Evolutionary conservation across 2,888 invertebrate genomes (phyloP).

Genomic region (Halocaridina rubra): DNA sequence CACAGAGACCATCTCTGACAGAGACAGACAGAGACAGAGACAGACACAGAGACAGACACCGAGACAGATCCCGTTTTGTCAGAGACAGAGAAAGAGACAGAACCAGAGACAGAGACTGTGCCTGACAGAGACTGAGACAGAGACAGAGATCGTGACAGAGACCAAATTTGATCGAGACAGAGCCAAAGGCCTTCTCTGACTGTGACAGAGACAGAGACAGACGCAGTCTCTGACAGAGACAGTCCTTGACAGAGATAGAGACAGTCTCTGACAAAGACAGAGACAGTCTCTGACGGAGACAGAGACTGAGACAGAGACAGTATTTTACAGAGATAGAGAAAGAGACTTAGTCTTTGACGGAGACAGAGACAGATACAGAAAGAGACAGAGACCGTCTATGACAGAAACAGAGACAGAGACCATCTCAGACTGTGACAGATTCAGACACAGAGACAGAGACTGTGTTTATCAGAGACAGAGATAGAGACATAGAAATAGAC

Average conservation of each 20-base stretch:
- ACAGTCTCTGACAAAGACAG: background rate
- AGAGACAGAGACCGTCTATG: background rate
- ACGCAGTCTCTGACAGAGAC: no score
- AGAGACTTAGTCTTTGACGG: background rate
- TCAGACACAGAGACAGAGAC: background rate
- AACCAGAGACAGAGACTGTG: background rate
- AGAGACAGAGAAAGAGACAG: no score
- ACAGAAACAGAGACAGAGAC: background rate
- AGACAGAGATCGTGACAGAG: no score
- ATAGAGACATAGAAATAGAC: background rate
- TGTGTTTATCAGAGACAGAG: background rate
- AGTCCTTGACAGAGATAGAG: no score
- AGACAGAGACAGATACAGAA: background rate
- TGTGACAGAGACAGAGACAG: no score
- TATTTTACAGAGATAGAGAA: no score
- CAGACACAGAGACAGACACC: background rate
- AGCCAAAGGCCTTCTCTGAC: no score
- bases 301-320: background rate
- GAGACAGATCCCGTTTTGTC: no score
- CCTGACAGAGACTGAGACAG: background rate
- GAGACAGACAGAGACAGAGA: background rate
- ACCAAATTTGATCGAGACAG: no score
- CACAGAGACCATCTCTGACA: no score
- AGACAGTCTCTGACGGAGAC: background rate
- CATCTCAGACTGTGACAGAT: background rate